Percentiles rank a stretch among this genome's conserved stretches.
Conservation (phyloP, 2,888 invertebrate species). For the Lasioglossum calceatum region DNA sequence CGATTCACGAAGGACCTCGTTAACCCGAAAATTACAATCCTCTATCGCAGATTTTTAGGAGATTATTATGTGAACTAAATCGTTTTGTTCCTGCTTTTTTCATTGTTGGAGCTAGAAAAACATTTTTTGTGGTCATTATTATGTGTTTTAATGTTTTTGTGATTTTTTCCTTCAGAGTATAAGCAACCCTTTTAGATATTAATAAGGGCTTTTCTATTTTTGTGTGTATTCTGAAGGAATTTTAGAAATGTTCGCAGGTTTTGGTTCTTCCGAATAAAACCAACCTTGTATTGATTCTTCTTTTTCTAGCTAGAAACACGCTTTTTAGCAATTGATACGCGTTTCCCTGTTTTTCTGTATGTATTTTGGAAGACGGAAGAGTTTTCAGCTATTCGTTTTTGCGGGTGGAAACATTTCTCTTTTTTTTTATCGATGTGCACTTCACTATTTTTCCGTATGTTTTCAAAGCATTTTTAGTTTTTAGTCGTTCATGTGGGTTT, state of each 20-base stretch:
- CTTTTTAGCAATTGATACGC: not conserved
- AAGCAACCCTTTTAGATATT: not conserved
- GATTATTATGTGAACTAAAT: not conserved
- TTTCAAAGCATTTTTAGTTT: not conserved
- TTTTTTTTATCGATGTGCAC: not conserved
- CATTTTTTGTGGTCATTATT: not conserved
- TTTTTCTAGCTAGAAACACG: not conserved
- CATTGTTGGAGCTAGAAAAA: not conserved
- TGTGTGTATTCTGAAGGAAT: too few species aligned
- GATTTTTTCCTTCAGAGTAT: not conserved
- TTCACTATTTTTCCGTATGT: not conserved
- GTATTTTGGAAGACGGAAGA: not conserved
- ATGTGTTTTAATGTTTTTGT: not conserved
- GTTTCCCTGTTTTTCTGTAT: not conserved
- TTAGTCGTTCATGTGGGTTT: not conserved
- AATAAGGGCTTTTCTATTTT: too few species aligned
- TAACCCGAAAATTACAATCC: not conserved
- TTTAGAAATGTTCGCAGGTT: too few species aligned
- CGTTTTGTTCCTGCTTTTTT: not conserved
- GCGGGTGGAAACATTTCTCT: not conserved
- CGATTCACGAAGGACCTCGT: not conserved
- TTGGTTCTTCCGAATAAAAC: too few species aligned
- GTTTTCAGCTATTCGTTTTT: not conserved
- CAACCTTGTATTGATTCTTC: not conserved
- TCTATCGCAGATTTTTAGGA: not conserved